Percentiles rank a stretch among this genome's conserved stretches.
phyloP scores from a whole-genome alignment of 2,113 vertebrate species.

The Cryptomyrus ogoouensis region DNA sequence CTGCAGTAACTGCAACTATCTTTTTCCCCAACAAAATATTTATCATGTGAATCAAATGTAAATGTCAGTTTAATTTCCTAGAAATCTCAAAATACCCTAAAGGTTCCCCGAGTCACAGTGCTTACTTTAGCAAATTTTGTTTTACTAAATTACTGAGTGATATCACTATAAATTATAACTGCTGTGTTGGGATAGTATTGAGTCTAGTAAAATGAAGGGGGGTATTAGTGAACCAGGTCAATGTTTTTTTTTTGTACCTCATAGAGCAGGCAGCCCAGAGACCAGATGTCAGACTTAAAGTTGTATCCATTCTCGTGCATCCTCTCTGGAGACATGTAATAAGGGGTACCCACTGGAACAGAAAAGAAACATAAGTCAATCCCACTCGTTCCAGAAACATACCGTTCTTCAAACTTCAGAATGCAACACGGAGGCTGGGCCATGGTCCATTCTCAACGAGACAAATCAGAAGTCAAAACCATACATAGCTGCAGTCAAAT shows the following conservation, averaged over 20 bases:
- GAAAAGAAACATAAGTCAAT: constrained; percentile 22
- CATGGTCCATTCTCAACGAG: constrained; percentile 18
- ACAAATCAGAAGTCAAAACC: not conserved
- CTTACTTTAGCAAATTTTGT: constrained; percentile 15
- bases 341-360: constrained; percentile 73
- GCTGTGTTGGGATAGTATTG: not conserved
- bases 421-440: not conserved
- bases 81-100: constrained; percentile 44
- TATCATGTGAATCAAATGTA: constrained; percentile 56
- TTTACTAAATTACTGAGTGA: not conserved
- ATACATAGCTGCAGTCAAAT: not conserved
- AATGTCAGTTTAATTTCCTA: constrained; percentile 50
- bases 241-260: constrained; percentile 55
- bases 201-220: not conserved
- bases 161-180: constrained; percentile 9
- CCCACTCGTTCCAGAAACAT: constrained; percentile 25
- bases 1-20: constrained; percentile 54
- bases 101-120: constrained; percentile 41
- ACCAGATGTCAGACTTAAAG: constrained; percentile 84
- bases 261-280: constrained; percentile 66
- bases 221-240: constrained; percentile 11
- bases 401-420: constrained; percentile 18
- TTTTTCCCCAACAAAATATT: constrained; percentile 37
- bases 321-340: constrained; percentile 80
- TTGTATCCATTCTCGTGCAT: constrained; percentile 82